phyloP scores from a whole-genome alignment of 2,113 vertebrate genomes.

The Hemichromis elongatus region DNA sequence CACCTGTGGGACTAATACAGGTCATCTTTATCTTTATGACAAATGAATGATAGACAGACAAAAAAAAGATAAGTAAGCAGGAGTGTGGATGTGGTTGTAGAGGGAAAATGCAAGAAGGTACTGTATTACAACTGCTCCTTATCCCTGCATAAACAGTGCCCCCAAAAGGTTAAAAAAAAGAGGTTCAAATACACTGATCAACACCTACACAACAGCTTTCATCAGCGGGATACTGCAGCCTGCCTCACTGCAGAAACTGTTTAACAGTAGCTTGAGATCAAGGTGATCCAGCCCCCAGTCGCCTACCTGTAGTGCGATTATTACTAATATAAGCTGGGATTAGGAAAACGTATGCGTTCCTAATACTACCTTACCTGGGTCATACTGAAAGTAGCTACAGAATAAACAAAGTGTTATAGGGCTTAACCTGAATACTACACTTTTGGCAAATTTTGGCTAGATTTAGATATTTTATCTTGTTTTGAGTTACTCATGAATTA shows the following conservation, averaged over 20 bases:
- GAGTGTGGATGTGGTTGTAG: background rate
- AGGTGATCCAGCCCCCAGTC: background rate
- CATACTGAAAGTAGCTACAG: background rate
- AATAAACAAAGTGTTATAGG: background rate
- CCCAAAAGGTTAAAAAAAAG: slow-evolving; percentile 34
- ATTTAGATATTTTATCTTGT: background rate
- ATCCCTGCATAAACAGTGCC: slow-evolving; percentile 49
- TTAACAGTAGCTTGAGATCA: background rate
- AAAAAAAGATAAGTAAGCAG: background rate
- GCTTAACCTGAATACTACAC: background rate
- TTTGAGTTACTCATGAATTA: background rate
- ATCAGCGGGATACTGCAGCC: background rate
- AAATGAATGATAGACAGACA: background rate
- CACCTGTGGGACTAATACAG: too few species aligned
- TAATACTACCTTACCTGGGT: background rate
- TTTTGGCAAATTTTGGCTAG: background rate
- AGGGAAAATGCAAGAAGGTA: background rate
- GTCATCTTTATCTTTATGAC: too few species aligned
- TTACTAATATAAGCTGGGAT: background rate
- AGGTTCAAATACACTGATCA: background rate
- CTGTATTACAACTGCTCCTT: background rate
- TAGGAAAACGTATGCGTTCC: background rate
- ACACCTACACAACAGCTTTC: background rate
- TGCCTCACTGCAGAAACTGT: background rate
- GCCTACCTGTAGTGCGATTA: background rate